Evolutionary conservation across 1,140 invertebrate genomes (phyloP).

Genomic region (Anoplolepis gracilipes): DNA sequence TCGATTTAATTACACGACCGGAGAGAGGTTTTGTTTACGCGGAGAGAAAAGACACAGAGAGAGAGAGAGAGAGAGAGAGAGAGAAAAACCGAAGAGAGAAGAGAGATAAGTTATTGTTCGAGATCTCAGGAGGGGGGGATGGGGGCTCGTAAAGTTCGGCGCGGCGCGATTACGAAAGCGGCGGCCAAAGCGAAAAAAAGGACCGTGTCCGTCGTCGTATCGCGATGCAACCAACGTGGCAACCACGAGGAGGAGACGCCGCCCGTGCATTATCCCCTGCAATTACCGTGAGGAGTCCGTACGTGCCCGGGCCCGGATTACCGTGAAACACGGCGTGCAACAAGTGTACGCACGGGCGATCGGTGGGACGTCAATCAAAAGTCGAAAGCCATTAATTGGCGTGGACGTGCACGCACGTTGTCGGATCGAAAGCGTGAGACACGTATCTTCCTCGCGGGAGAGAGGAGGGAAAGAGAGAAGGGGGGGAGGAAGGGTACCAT

Average conservation of each 20-base stretch:
- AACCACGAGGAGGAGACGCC: slow-evolving; percentile 38
- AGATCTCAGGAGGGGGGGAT: not conserved
- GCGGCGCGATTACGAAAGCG: slow-evolving; percentile 28
- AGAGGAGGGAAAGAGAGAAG: not conserved
- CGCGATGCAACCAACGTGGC: slow-evolving; percentile 30
- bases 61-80: not conserved
- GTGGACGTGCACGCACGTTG: slow-evolving; percentile 68
- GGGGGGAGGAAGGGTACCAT: not conserved
- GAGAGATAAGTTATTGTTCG: slow-evolving; percentile 52
- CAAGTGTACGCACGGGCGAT: slow-evolving; percentile 3
- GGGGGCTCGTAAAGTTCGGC: slow-evolving; percentile 50
- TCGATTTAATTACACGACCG: slow-evolving; percentile 50
- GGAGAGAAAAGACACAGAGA: not conserved
- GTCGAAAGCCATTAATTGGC: slow-evolving; percentile 74
- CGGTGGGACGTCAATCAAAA: slow-evolving; percentile 70
- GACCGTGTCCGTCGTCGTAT: not conserved
- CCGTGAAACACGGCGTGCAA: slow-evolving; percentile 60
- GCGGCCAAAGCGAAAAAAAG: not conserved
- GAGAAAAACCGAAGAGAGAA: not conserved
- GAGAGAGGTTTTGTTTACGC: slow-evolving; percentile 26
- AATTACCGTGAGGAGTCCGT: slow-evolving; percentile 63
- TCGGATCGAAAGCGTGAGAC: slow-evolving; percentile 66
- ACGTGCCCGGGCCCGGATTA: slow-evolving; percentile 56
- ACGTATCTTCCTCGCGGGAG: slow-evolving; percentile 54
- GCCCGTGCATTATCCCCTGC: slow-evolving; percentile 47